Evolutionary conservation across 2,888 invertebrate genomes (phyloP).

Genomic region (Anodontia alba): DNA sequence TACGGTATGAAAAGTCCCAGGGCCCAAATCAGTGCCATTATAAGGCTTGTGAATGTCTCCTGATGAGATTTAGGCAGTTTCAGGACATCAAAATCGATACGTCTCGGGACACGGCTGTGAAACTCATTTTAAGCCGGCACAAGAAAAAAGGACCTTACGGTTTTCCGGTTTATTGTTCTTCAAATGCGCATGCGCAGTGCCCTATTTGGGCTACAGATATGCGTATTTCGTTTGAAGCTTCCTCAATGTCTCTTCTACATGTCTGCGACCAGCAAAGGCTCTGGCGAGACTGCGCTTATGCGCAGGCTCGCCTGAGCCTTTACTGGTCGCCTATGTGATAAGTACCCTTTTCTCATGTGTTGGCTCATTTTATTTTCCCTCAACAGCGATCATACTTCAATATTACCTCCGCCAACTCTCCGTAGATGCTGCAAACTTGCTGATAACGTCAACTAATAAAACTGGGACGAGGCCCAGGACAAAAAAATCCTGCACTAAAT

Average conservation of each 20-base stretch:
- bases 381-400: conserved; percentile 37
- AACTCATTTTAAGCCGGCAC: too few species aligned
- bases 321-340: too few species aligned
- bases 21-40: conserved; percentile 62
- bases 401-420: conserved; percentile 18
- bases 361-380: conserved; percentile 44
- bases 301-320: too few species aligned
- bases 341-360: too few species aligned
- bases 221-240: too few species aligned
- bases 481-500: neutral
- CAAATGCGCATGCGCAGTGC: too few species aligned
- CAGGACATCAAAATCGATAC: conserved; percentile 57
- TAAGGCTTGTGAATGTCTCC: conserved; percentile 54
- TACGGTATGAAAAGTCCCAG: conserved; percentile 52
- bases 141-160: too few species aligned
- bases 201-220: too few species aligned
- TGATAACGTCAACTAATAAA: conserved; percentile 39
- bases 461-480: conserved; percentile 7
- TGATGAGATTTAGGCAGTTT: conserved; percentile 59
- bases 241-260: too few species aligned
- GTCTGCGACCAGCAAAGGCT: conserved; percentile 40
- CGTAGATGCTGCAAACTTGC: conserved; percentile 16
- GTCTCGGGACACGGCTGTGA: conserved; percentile 39
- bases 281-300: too few species aligned
- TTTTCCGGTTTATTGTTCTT: too few species aligned